Conservation (phyloP, 2,113 vertebrate species). For the Poeciliopsis turrubarensis region DNA sequence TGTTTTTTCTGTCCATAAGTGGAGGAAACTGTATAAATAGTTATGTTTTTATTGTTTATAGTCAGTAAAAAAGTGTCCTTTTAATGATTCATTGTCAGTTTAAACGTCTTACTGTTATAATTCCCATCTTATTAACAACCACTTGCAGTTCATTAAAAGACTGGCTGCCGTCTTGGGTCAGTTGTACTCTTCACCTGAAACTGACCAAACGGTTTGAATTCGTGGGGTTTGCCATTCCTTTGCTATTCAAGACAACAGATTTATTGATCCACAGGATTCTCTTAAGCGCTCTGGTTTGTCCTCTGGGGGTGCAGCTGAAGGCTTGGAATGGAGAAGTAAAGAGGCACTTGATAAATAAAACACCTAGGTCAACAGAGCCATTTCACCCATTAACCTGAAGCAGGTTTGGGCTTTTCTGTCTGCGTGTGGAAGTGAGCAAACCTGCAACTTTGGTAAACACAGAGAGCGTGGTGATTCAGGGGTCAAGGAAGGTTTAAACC, state of each 20-base stretch:
- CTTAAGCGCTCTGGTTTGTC: constrained; percentile 73
- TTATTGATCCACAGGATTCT: constrained; percentile 79
- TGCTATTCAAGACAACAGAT: constrained; percentile 67
- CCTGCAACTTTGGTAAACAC: constrained; percentile 57
- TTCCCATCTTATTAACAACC: background rate
- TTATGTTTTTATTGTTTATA: constrained; percentile 1
- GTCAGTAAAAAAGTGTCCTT: constrained; percentile 19
- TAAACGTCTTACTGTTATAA: constrained; percentile 1
- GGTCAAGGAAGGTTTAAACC: constrained; percentile 37
- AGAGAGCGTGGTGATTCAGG: constrained; percentile 36
- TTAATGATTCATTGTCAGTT: constrained; percentile 15
- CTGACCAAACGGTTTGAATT: constrained; percentile 59
- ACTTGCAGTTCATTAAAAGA: constrained; percentile 4
- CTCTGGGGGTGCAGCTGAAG: constrained; percentile 75
- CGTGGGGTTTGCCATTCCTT: constrained; percentile 63
- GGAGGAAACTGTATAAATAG: background rate
- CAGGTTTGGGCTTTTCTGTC: constrained; percentile 47
- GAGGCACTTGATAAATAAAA: constrained; percentile 79
- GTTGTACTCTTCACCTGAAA: constrained; percentile 64
- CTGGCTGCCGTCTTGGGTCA: constrained; percentile 51
- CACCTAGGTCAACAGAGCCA: constrained; percentile 78
- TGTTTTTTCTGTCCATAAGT: background rate
- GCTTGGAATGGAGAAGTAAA: constrained; percentile 75
- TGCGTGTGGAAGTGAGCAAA: constrained; percentile 33
- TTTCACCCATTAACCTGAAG: constrained; percentile 78